phyloP scores from a whole-genome alignment of 2,113 vertebrate species.

The Psammodynastes pulverulentus region DNA sequence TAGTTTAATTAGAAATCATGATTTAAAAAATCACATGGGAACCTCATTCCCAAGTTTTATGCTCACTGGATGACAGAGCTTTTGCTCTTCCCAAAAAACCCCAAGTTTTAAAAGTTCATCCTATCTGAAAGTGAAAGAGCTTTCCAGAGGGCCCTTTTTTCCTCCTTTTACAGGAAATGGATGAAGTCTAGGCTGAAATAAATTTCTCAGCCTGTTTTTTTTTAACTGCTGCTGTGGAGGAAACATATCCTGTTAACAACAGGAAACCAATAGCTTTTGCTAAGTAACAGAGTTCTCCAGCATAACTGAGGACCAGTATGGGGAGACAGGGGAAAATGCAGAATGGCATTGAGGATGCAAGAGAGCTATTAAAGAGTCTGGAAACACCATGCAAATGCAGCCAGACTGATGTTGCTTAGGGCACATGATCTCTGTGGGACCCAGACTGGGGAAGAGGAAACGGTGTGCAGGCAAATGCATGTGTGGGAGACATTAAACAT shows the following conservation, averaged over 20 bases:
- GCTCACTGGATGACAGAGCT: not conserved
- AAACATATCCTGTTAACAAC: constrained; percentile 89
- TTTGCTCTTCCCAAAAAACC: not conserved
- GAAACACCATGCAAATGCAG: not conserved
- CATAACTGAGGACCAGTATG: constrained; percentile 64
- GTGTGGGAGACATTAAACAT: not conserved
- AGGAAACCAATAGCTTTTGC: constrained; percentile 83
- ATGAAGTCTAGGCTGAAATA: constrained; percentile 82
- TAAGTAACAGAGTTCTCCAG: constrained; percentile 70
- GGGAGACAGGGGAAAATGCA: constrained; percentile 51
- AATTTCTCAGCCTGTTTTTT: constrained; percentile 76
- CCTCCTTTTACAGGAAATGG: constrained; percentile 88
- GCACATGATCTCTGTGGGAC: not conserved
- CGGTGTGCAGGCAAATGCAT: not conserved
- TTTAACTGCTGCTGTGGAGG: constrained; percentile 74
- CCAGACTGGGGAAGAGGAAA: not conserved
- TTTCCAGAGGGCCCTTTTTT: constrained; percentile 65
- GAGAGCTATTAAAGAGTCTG: constrained; percentile 14
- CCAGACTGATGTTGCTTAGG: not conserved
- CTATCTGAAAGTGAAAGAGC: not conserved
- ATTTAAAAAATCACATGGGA: not conserved
- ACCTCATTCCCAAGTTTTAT: not conserved
- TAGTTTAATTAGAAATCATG: not conserved
- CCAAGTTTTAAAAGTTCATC: constrained; percentile 14
- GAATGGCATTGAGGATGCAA: constrained; percentile 23